Conservation (phyloP, 2,113 vertebrate species). For the Gnathonemus echidnorhynchus region DNA sequence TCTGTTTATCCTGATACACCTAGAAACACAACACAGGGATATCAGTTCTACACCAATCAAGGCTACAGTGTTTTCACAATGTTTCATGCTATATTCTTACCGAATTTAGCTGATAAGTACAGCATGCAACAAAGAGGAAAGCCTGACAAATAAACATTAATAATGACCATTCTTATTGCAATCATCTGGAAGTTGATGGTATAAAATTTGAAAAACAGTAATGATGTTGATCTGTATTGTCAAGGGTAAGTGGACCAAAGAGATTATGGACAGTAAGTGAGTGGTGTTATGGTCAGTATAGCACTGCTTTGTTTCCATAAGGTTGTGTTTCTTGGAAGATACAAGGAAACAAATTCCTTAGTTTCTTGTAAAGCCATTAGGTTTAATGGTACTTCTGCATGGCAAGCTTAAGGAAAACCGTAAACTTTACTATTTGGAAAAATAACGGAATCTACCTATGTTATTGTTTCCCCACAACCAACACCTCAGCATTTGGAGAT, state of each 20-base stretch:
- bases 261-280: neutral
- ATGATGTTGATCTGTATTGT: neutral
- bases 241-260: neutral
- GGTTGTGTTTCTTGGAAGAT: neutral
- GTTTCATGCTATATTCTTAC: neutral
- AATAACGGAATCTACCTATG: neutral
- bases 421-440: neutral
- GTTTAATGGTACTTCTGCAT: neutral
- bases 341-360: neutral
- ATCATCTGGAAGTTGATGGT: neutral
- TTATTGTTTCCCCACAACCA: neutral
- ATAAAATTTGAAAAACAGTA: neutral
- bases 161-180: neutral
- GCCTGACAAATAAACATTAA: neutral
- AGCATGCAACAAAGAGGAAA: neutral
- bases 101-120: neutral
- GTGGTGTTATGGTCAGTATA: neutral
- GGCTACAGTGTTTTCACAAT: neutral
- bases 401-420: neutral
- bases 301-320: neutral
- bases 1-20: conserved; percentile 62
- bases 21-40: conserved; percentile 24
- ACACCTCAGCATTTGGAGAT: neutral
- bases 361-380: neutral
- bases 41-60: neutral